phyloP scores from a whole-genome alignment of 2,888 invertebrate species.

The Rambutsinella grinnellia region DNA sequence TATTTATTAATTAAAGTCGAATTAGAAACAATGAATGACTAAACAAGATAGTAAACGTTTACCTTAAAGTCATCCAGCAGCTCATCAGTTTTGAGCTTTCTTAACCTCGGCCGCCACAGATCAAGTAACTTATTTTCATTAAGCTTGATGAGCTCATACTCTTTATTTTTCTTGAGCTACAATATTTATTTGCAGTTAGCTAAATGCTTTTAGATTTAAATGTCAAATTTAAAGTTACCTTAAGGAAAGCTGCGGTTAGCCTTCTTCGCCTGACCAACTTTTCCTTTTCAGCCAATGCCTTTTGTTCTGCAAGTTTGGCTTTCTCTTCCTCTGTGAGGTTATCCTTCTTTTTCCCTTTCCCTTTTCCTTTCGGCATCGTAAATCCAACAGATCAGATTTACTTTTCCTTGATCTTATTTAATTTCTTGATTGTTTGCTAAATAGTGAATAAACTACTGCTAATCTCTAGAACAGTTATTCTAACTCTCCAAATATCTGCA shows the following conservation, averaged over 20 bases:
- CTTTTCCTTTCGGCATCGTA: slow-evolving; percentile 49
- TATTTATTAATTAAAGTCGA: too few species aligned
- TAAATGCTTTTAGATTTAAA: neutral
- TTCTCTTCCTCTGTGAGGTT: slow-evolving; percentile 64
- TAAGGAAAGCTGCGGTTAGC: slow-evolving; percentile 63
- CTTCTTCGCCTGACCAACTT: slow-evolving; percentile 60
- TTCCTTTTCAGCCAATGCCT: slow-evolving; percentile 65
- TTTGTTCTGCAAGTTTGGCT: slow-evolving; percentile 61
- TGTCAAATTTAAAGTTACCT: slow-evolving; percentile 41
- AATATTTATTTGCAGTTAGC: neutral
- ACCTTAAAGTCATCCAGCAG: slow-evolving; percentile 64
- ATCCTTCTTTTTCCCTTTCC: slow-evolving; percentile 54
- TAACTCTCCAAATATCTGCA: neutral
- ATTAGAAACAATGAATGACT: too few species aligned
- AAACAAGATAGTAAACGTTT: neutral
- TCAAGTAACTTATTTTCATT: slow-evolving; percentile 64
- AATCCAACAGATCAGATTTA: neutral
- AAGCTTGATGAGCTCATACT: slow-evolving; percentile 61
- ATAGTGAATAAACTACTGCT: neutral
- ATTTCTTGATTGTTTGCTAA: neutral
- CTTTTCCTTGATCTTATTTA: neutral
- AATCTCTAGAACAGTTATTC: neutral
- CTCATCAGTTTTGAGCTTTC: slow-evolving; percentile 64
- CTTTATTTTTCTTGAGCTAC: slow-evolving; percentile 65
- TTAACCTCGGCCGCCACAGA: slow-evolving; percentile 62